Evolutionary conservation across 2,888 invertebrate genomes (phyloP), one percentile per base, ranked within the genome.

Genomic region (Agonum fuliginosum): DNA sequence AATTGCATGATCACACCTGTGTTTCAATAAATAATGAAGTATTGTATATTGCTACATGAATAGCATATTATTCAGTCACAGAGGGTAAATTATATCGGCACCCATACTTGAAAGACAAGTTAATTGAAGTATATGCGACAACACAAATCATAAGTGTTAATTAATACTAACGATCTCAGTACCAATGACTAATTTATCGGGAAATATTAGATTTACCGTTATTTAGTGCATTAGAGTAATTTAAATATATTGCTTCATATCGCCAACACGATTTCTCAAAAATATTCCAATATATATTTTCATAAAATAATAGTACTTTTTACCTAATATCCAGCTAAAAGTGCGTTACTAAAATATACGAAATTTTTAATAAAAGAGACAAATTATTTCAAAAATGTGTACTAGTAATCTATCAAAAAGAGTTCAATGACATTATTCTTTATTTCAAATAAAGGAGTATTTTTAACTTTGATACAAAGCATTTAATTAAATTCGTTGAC

Each of bases 81-180:
- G n/a, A 10, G 27, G 67, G 67, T 70, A 46, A 70, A 46, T 70
- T 70, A 70, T 70, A 70, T 70, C 37, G 46, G 46, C 46, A 70
- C 46, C 46, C 19, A 43, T 70, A 70, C 70, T 58, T 65, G 62
- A 74, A 74, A 65, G 74, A 74, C 74, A 74, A 30, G 65, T 65
- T 74, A 65, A 74, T 74, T 65, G 46, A 62, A 65, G 65, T 65
- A 74, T 74, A 65, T 62, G 41, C 58, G 62, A 41, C 27, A 24
- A 24, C 74, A 74, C 74, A 74, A 74, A 74, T 74, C 74, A 74
- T 43, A 65, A 65, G 62, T 65, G 30, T 27, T 65, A 74, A 74
- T 74, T 74, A 74, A 65, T 65, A 74, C 62, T 37, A 74, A 74
- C 48, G 74, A 48, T 74, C 74, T 46, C 70, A 46, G 37, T 70